These are phyloP conservation scores for Tetranychus piercei DNA, from an alignment of 2,888 invertebrate genomes.

Conservation along the genomic window DNA sequence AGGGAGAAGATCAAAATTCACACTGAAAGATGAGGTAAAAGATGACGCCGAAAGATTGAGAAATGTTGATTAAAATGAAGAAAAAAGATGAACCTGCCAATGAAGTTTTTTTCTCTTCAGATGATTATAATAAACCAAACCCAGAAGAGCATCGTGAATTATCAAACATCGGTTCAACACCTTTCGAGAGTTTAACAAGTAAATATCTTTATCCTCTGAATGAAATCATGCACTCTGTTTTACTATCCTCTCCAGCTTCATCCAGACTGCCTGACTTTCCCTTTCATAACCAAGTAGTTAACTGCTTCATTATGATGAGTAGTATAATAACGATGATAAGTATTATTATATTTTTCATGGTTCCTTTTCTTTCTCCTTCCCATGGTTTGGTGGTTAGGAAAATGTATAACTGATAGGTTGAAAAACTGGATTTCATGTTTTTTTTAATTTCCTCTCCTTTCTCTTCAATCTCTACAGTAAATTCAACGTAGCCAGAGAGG, in stretches of 20 bases:
- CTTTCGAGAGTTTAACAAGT: background rate
- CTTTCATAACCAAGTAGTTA: background rate
- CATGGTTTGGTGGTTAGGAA: background rate
- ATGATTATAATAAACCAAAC: background rate
- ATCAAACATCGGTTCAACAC: background rate
- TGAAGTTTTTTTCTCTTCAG: background rate
- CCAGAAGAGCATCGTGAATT: background rate
- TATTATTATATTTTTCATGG: background rate
- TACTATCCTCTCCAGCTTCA: background rate
- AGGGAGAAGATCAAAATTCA: background rate
- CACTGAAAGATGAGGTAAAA: background rate
- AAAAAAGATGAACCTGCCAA: background rate
- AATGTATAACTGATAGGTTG: background rate
- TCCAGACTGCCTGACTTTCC: background rate
- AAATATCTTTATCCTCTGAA: too few species aligned
- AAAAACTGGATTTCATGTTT: background rate
- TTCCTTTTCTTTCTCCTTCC: slow-evolving; percentile 2
- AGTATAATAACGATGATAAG: background rate
- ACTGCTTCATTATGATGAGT: background rate
- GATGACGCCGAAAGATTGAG: background rate
- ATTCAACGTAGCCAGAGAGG: background rate
- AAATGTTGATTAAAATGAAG: background rate
- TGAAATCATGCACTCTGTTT: background rate
- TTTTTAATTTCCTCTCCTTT: background rate
- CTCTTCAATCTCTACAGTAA: background rate